Conservation (phyloP, 1,140 invertebrate genomes). For the Trichonephila clavipes region DNA sequence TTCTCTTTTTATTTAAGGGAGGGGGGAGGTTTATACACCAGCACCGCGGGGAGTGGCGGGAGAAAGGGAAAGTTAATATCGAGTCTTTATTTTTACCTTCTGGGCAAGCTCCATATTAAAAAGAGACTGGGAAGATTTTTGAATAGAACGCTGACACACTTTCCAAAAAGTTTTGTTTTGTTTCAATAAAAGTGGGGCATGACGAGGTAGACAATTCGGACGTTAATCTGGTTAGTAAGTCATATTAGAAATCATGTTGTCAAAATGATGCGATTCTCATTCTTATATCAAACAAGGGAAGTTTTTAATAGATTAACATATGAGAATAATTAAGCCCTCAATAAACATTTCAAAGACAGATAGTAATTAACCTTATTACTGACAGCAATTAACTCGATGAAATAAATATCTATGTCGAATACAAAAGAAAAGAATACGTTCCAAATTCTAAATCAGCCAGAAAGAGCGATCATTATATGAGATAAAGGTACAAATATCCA, state of each 20-base stretch:
- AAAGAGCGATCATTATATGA: too few relatives aligned
- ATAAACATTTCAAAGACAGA: background rate
- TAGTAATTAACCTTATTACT: too few relatives aligned
- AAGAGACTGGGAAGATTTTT: background rate
- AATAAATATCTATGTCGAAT: too few relatives aligned
- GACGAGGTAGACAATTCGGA: background rate
- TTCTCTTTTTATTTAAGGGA: background rate
- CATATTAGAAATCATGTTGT: background rate
- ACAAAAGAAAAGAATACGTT: too few relatives aligned
- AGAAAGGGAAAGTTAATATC: conserved; percentile 42
- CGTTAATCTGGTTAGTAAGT: conserved; percentile 2
- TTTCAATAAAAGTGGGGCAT: background rate
- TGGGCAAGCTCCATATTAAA: background rate
- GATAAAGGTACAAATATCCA: too few relatives aligned
- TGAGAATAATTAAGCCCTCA: background rate
- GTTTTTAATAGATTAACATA: background rate
- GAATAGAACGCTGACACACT: background rate
- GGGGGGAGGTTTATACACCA: background rate
- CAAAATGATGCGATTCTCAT: background rate
- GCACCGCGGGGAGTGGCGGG: background rate
- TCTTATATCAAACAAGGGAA: background rate
- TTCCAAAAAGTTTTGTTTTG: background rate
- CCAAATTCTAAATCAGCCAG: too few relatives aligned
- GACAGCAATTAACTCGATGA: too few relatives aligned
- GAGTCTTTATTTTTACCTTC: conserved; percentile 38